Evolutionary conservation across 2,888 invertebrate genomes (phyloP).

Genomic region (Caenorhabditis sp.): DNA sequence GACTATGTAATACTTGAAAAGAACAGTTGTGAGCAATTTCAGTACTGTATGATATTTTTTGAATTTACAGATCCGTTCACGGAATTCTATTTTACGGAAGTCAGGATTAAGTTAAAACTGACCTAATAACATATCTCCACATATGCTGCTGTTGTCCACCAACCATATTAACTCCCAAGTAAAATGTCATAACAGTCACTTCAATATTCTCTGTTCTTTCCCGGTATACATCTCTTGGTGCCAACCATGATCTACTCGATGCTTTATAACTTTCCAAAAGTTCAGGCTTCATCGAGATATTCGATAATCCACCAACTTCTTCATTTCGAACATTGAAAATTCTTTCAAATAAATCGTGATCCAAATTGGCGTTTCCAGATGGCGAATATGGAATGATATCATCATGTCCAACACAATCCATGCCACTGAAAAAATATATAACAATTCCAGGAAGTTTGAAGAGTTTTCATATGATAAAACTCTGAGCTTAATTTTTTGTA

Average conservation of each 20-base stretch:
- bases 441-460: background rate
- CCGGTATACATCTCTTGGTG: constrained; percentile 57
- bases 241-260: constrained; percentile 52
- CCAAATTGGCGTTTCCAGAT: constrained; percentile 83
- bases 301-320: constrained; percentile 3
- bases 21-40: too few relatives aligned
- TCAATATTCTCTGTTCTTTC: constrained; percentile 95
- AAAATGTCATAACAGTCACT: constrained; percentile 92
- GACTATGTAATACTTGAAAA: too few relatives aligned
- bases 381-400: constrained; percentile 93
- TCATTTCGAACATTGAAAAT: constrained; percentile 53
- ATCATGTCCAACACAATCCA: constrained; percentile 97
- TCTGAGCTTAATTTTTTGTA: too few relatives aligned
- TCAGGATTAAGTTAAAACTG: too few relatives aligned
- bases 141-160: constrained; percentile 67
- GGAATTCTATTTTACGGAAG: too few relatives aligned
- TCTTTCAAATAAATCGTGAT: constrained; percentile 85
- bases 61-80: too few relatives aligned
- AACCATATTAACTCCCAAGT: constrained; percentile 82
- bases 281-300: constrained; percentile 44
- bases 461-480: too few relatives aligned
- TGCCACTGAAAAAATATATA: constrained; percentile 75
- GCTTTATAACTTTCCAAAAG: constrained; percentile 49
- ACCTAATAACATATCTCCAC: constrained; percentile 96
- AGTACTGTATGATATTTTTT: too few relatives aligned